These are phyloP conservation scores for Micronycteris hirsuta DNA, from an alignment of 2,113 vertebrate genomes.

Conservation along the genomic window DNA sequence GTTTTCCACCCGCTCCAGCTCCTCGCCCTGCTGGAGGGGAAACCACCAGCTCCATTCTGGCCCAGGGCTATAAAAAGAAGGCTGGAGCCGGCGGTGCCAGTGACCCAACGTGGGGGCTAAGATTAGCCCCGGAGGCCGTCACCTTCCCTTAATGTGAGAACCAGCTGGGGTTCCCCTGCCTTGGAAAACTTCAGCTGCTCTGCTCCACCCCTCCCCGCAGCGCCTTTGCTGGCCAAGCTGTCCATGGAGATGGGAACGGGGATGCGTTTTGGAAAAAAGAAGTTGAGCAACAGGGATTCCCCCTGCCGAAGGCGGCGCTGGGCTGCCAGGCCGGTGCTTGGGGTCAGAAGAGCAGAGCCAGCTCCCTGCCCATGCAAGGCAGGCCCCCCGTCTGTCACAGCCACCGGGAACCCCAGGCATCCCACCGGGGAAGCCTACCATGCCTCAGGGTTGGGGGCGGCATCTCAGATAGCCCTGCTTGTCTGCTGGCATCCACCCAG, in stretches of 20 bases:
- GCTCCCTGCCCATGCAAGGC: neutral
- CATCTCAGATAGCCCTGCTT: accelerated
- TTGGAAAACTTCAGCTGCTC: slow-evolving; percentile 48
- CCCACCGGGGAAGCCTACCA: neutral
- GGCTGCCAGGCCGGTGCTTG: neutral
- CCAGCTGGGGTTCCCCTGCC: slow-evolving; percentile 63
- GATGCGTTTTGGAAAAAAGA: slow-evolving; percentile 69
- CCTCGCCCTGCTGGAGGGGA: slow-evolving; percentile 39
- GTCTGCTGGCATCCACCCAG: neutral
- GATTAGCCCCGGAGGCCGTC: slow-evolving; percentile 55
- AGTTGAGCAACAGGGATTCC: slow-evolving; percentile 65
- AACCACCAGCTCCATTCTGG: slow-evolving; percentile 8
- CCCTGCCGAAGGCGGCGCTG: slow-evolving; percentile 10
- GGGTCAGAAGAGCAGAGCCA: slow-evolving; percentile 47
- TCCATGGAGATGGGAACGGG: slow-evolving; percentile 64
- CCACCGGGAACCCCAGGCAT: accelerated
- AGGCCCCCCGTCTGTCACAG: neutral
- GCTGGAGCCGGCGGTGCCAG: neutral
- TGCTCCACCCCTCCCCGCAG: neutral
- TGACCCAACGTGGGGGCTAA: slow-evolving; percentile 38
- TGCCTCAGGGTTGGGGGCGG: neutral
- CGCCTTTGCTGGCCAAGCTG: neutral
- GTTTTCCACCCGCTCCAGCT: slow-evolving; percentile 36
- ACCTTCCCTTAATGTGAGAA: slow-evolving; percentile 66
- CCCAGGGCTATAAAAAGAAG: slow-evolving; percentile 47